Percentiles rank a stretch among this genome's conserved stretches.
These are phyloP conservation scores for Monochamus alternatus DNA, from an alignment of 2,888 invertebrate species.

Conservation along the genomic window DNA sequence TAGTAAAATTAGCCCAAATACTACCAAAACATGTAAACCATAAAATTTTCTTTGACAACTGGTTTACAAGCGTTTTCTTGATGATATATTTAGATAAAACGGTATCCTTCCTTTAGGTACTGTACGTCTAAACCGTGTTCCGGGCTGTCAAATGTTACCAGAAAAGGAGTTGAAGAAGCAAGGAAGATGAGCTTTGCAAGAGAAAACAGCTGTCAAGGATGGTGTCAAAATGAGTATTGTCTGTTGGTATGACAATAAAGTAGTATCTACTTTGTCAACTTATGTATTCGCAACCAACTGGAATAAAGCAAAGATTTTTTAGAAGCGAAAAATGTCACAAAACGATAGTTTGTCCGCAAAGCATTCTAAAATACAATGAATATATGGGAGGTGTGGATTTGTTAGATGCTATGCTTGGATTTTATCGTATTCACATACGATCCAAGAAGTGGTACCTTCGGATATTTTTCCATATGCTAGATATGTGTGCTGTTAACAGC, in stretches of 20 bases:
- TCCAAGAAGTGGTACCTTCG: slow-evolving; percentile 9
- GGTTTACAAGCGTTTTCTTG: slow-evolving; percentile 6
- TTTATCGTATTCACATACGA: slow-evolving; percentile 10
- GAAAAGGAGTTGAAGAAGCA: slow-evolving; percentile 14
- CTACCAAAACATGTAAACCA: slow-evolving; percentile 28
- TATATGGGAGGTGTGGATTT: slow-evolving; percentile 14
- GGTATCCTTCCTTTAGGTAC: slow-evolving; percentile 7
- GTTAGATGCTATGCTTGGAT: slow-evolving; percentile 14
- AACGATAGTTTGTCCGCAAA: slow-evolving; percentile 17
- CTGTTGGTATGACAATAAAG: slow-evolving; percentile 17
- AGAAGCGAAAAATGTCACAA: slow-evolving; percentile 12
- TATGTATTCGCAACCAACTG: slow-evolving; percentile 14
- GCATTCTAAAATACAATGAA: slow-evolving; percentile 7
- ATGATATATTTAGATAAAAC: slow-evolving; percentile 3
- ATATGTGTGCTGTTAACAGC: slow-evolving; percentile 18
- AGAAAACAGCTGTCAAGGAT: slow-evolving; percentile 9
- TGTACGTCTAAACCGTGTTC: slow-evolving; percentile 15
- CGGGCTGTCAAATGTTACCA: slow-evolving; percentile 13
- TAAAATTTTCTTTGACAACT: slow-evolving; percentile 19
- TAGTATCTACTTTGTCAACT: slow-evolving; percentile 11
- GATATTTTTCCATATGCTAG: slow-evolving; percentile 17
- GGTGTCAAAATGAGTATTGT: slow-evolving; percentile 13
- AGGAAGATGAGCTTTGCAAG: slow-evolving; percentile 19
- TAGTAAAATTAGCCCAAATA: slow-evolving; percentile 17
- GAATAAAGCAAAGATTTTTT: slow-evolving; percentile 11